Evolutionary conservation across 1,140 invertebrate species (phyloP).

Genomic region (Drosophila punjabiensis): DNA sequence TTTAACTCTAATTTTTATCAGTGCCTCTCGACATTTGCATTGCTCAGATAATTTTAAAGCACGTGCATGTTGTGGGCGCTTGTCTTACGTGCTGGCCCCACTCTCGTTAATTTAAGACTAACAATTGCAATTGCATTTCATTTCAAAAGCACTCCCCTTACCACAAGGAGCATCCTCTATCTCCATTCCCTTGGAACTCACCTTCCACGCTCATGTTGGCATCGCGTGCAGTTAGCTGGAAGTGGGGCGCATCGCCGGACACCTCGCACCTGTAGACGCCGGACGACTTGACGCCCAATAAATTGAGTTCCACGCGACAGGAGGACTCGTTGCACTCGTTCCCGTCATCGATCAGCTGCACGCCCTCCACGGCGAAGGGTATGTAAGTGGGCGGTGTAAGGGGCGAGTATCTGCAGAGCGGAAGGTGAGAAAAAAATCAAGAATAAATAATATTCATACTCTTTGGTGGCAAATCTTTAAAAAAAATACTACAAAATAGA

Average conservation of each 20-base stretch:
- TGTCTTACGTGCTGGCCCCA: slow-evolving; percentile 20
- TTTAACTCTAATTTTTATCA: neutral
- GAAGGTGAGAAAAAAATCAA: neutral
- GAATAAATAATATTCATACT: slow-evolving; percentile 5
- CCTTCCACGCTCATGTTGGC: slow-evolving; percentile 88
- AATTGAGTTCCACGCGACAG: slow-evolving; percentile 86
- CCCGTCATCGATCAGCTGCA: slow-evolving; percentile 91
- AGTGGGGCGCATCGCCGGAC: slow-evolving; percentile 88
- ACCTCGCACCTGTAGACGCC: slow-evolving; percentile 88
- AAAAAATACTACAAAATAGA: neutral
- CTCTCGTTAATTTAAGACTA: slow-evolving; percentile 70
- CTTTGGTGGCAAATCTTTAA: no score
- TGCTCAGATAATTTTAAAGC: slow-evolving; percentile 30
- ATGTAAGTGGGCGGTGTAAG: slow-evolving; percentile 75
- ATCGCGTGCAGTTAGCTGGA: slow-evolving; percentile 87
- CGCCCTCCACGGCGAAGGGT: slow-evolving; percentile 86
- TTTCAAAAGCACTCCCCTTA: slow-evolving; percentile 85
- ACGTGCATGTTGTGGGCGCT: slow-evolving; percentile 7
- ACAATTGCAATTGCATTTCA: slow-evolving; percentile 75
- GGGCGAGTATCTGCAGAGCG: slow-evolving; percentile 69
- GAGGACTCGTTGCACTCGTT: slow-evolving; percentile 87
- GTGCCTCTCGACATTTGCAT: slow-evolving; percentile 30
- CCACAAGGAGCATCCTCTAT: neutral
- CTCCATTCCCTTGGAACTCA: slow-evolving; percentile 69
- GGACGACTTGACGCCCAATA: slow-evolving; percentile 85